Conservation (phyloP, 2,888 invertebrate species). For the Stenolophus ochropezus region DNA sequence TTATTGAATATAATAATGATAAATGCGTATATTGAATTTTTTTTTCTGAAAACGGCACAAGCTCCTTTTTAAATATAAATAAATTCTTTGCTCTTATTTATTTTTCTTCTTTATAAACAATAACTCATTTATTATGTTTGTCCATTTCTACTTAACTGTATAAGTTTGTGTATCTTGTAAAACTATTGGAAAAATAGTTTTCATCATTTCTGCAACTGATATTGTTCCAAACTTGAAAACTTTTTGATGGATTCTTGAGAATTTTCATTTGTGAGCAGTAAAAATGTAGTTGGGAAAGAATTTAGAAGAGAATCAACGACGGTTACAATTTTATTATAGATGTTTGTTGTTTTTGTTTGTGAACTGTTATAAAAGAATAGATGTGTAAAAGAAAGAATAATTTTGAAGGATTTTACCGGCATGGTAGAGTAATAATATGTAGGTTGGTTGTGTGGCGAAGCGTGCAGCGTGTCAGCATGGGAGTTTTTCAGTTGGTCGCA, state of each 20-base stretch:
- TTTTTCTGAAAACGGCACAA: no score
- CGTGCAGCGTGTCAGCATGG: conserved; percentile 38
- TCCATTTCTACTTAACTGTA: no score
- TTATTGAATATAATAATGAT: no score
- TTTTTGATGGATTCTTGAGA: not conserved
- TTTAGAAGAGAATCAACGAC: not conserved
- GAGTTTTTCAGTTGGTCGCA: conserved; percentile 44
- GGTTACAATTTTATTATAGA: not conserved
- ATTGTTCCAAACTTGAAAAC: not conserved
- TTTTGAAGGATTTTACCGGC: conserved; percentile 2
- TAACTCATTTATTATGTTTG: no score
- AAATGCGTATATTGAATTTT: no score
- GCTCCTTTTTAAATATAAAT: no score
- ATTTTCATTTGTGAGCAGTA: not conserved
- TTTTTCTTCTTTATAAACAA: no score
- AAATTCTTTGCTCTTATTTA: no score
- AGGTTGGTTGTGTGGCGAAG: not conserved
- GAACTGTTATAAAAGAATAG: not conserved
- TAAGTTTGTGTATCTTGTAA: no score
- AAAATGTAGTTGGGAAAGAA: not conserved
- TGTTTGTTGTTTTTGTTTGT: not conserved
- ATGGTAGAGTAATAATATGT: conserved; percentile 28
- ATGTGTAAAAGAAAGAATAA: not conserved
- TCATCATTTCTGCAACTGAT: no score
- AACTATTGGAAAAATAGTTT: not conserved